Conservation (phyloP, 2,113 vertebrate species). For the Origma solitaria region DNA sequence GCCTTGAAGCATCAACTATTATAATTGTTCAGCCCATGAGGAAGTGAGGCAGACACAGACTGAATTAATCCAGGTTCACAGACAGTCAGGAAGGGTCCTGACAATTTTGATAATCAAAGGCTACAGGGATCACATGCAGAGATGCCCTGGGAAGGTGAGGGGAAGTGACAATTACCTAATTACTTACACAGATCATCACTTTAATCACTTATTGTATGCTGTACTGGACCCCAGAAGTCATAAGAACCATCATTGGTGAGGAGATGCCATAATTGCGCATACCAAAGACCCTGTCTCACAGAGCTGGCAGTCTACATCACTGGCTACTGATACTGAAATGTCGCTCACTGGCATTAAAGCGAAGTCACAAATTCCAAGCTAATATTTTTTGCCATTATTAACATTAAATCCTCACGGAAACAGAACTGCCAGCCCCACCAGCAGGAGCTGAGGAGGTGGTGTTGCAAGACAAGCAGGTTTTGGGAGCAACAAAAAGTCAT, state of each 20-base stretch:
- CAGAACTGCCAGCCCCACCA: neutral
- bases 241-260: neutral
- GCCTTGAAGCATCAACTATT: neutral
- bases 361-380: neutral
- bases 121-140: neutral
- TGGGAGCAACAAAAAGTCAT: neutral
- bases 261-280: neutral
- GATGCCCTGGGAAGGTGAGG: neutral
- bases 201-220: neutral
- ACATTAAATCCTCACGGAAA: neutral
- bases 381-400: neutral
- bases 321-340: neutral
- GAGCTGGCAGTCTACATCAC: neutral
- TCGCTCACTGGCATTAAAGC: neutral
- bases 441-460: conserved; percentile 32
- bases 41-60: neutral
- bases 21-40: neutral
- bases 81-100: neutral
- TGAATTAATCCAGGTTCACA: neutral
- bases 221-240: neutral
- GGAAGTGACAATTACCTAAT: neutral
- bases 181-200: neutral
- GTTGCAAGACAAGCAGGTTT: conserved; percentile 23
- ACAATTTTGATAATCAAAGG: neutral
- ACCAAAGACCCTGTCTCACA: neutral